These are phyloP conservation scores for Cepphus grylle DNA, from an alignment of 2,113 vertebrate species.

Conservation along the genomic window DNA sequence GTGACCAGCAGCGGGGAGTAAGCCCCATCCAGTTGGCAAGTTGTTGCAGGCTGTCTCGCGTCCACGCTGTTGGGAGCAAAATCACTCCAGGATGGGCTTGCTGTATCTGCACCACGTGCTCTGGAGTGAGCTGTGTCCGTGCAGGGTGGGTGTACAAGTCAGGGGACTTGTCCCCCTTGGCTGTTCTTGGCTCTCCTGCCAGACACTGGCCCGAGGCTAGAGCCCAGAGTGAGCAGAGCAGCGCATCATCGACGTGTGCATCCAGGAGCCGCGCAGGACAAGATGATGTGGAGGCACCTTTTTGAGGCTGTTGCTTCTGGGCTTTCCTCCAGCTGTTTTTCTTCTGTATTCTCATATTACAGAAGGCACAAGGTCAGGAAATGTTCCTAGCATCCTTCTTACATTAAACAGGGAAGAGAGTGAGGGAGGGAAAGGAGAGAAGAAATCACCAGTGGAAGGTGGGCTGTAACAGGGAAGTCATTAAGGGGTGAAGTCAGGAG, in stretches of 20 bases:
- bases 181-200: neutral
- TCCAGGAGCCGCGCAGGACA: neutral
- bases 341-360: neutral
- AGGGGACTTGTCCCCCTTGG: accelerated
- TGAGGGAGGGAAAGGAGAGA: neutral
- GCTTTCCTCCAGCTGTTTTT: neutral
- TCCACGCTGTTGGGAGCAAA: neutral
- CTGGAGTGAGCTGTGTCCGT: neutral
- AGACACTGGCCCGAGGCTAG: neutral
- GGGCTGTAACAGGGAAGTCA: neutral
- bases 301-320: neutral
- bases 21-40: accelerated
- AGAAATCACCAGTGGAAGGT: neutral
- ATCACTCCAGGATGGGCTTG: neutral
- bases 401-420: neutral
- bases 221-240: neutral
- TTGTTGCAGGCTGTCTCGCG: accelerated
- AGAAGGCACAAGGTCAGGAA: neutral
- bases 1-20: neutral
- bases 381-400: neutral
- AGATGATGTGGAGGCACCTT: neutral
- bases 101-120: accelerated
- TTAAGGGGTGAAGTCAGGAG: neutral
- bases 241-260: accelerated
- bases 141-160: neutral